phyloP scores from a whole-genome alignment of 2,888 invertebrate genomes.

The Harpagoxenus sublaevis region DNA sequence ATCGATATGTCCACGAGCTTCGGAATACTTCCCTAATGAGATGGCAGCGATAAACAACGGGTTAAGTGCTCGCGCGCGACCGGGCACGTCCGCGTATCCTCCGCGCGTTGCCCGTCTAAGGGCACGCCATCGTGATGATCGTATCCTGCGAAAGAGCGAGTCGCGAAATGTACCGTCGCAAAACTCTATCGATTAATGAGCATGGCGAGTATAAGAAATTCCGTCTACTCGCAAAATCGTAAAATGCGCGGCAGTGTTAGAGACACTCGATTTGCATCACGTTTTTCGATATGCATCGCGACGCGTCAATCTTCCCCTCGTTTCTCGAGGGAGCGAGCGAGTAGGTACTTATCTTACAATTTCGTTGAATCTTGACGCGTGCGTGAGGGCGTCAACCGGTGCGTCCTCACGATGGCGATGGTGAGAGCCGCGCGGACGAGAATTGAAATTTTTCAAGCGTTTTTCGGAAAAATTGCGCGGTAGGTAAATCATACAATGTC shows the following conservation, averaged over 20 bases:
- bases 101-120: background rate
- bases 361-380: background rate
- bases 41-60: constrained; percentile 73
- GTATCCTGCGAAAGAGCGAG: background rate
- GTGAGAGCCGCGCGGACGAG: background rate
- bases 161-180: background rate
- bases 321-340: background rate
- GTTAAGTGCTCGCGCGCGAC: constrained; percentile 64
- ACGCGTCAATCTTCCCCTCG: background rate
- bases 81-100: background rate
- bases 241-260: background rate
- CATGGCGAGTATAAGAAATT: background rate
- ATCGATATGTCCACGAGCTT: constrained; percentile 75
- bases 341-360: background rate
- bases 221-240: background rate
- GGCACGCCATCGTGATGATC: background rate
- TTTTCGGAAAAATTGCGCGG: background rate
- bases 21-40: constrained; percentile 78
- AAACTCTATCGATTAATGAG: background rate
- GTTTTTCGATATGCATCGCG: constrained; percentile 16
- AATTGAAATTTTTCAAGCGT: background rate
- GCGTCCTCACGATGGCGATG: background rate
- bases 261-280: background rate
- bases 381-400: background rate
- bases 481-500: background rate